These are phyloP conservation scores for Prolemur simus DNA, from an alignment of 2,113 vertebrate species.

Conservation along the genomic window DNA sequence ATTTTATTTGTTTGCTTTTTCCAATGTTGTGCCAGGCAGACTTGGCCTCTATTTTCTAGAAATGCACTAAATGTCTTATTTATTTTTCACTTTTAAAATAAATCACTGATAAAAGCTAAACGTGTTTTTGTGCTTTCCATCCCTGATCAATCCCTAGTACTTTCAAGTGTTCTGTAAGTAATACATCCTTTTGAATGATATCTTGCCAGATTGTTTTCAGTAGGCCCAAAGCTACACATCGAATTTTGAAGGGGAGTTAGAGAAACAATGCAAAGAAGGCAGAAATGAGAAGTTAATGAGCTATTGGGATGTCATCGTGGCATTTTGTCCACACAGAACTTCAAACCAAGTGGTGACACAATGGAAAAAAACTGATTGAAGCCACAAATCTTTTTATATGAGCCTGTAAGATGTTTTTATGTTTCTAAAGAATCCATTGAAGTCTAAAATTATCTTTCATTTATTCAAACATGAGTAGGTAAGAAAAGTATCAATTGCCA, in stretches of 20 bases:
- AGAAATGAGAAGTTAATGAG: conserved; percentile 42
- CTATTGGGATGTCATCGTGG: neutral
- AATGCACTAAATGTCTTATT: neutral
- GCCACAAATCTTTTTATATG: conserved; percentile 21
- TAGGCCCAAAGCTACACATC: neutral
- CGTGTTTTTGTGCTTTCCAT: conserved; percentile 40
- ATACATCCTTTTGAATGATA: neutral
- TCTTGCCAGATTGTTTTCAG: neutral
- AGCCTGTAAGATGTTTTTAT: neutral
- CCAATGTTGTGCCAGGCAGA: neutral
- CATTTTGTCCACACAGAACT: neutral
- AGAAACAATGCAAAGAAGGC: neutral
- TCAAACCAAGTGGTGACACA: neutral
- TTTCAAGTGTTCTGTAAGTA: conserved; percentile 37
- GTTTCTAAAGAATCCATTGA: conserved; percentile 1
- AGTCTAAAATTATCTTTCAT: conserved; percentile 15
- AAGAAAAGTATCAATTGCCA: neutral
- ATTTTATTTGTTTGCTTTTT: conserved; percentile 24
- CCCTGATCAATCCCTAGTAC: conserved; percentile 18
- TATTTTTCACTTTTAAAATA: conserved; percentile 33
- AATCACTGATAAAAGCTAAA: conserved; percentile 46
- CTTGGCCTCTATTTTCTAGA: neutral
- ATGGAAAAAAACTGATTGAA: neutral
- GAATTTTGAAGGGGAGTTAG: conserved; percentile 19
- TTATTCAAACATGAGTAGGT: neutral